A percentile compares a stretch with the other conserved stretches of the same genome.
Conservation (phyloP, 2,888 invertebrate genomes). For the Nasonia oneida region DNA sequence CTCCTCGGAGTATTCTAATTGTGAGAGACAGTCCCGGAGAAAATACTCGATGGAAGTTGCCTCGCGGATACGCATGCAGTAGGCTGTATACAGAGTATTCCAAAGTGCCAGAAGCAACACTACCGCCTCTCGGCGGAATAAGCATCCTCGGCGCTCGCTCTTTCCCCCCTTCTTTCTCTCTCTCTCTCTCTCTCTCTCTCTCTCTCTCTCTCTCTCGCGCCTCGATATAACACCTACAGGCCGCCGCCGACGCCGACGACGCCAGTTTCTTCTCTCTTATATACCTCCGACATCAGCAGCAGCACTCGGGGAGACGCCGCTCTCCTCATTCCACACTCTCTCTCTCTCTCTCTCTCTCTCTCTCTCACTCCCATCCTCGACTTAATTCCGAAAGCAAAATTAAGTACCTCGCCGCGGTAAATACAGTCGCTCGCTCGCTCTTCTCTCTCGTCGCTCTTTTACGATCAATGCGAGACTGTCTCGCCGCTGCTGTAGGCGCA, state of each 20-base stretch:
- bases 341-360: slow-evolving; percentile 56
- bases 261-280: slow-evolving; percentile 8
- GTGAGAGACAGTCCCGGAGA: slow-evolving; percentile 75
- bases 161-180: slow-evolving; percentile 38
- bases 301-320: slow-evolving; percentile 41
- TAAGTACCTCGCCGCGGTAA: slow-evolving; percentile 75
- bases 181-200: slow-evolving; percentile 32
- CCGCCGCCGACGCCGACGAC: not conserved
- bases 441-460: slow-evolving; percentile 25
- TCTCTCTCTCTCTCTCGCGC: slow-evolving; percentile 40
- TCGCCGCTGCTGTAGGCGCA: not conserved
- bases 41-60: slow-evolving; percentile 76
- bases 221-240: slow-evolving; percentile 48
- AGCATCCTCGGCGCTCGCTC: slow-evolving; percentile 35
- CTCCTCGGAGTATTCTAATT: slow-evolving; percentile 76
- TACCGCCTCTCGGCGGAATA: slow-evolving; percentile 38
- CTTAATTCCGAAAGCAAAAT: slow-evolving; percentile 77
- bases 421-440: slow-evolving; percentile 67
- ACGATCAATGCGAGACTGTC: slow-evolving; percentile 44
- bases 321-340: slow-evolving; percentile 44
- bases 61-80: slow-evolving; percentile 63
- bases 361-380: slow-evolving; percentile 64
- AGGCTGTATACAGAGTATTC: slow-evolving; percentile 67
- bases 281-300: slow-evolving; percentile 42
- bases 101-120: slow-evolving; percentile 73